Evolutionary conservation across 2,888 invertebrate species (phyloP).

Genomic region (Bombylius discolor): DNA sequence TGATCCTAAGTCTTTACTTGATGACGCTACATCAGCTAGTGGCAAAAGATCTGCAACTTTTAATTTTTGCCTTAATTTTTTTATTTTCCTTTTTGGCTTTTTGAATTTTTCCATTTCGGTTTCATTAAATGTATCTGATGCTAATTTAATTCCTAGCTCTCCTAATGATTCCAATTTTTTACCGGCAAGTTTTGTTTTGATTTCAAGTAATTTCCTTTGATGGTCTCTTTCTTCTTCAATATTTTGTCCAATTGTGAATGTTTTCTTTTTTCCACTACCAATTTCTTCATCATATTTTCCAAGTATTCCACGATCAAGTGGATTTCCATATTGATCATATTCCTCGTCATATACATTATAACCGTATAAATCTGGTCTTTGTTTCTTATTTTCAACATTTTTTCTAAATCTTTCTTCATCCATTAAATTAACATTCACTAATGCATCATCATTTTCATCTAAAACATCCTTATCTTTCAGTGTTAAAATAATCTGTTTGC

Average conservation of each 20-base stretch:
- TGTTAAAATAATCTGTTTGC: conserved; percentile 76
- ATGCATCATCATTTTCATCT: conserved; percentile 74
- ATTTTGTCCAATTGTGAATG: conserved; percentile 66
- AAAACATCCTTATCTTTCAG: conserved; percentile 85
- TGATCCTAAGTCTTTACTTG: conserved; percentile 27
- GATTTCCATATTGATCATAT: conserved; percentile 53
- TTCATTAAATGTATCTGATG: conserved; percentile 77
- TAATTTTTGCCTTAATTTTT: conserved; percentile 54
- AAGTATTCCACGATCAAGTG: conserved; percentile 54
- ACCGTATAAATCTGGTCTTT: conserved; percentile 70
- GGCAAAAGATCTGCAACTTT: conserved; percentile 60
- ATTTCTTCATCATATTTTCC: conserved; percentile 93
- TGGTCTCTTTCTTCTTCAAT: conserved; percentile 43
- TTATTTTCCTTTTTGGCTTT: conserved; percentile 67
- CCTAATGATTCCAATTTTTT: conserved; percentile 63
- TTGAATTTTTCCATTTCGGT: conserved; percentile 82
- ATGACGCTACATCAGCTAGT: conserved; percentile 28
- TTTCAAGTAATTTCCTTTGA: conserved; percentile 34
- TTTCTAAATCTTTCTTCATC: conserved; percentile 75
- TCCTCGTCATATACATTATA: conserved; percentile 71
- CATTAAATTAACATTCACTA: conserved; percentile 82
- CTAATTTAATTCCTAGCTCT: conserved; percentile 53
- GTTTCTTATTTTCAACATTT: conserved; percentile 72
- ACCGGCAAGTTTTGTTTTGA: conserved; percentile 46
- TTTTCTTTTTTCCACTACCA: conserved; percentile 51